Conservation (phyloP, 2,797 vertebrate genomes). For the Pseudocheirus occidentalis region DNA sequence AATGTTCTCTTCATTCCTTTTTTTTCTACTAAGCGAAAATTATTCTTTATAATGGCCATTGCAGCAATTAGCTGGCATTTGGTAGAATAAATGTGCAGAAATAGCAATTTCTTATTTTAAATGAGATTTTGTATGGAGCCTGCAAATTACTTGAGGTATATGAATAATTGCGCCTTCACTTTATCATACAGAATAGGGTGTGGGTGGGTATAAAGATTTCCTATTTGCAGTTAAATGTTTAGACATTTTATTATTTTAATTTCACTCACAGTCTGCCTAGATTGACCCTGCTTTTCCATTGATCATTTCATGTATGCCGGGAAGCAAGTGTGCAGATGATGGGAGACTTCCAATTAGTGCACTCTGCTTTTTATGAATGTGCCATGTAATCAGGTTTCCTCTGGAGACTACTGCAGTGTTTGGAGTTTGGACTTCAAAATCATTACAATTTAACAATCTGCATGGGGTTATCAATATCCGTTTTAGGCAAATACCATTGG, state of each 20-base stretch:
- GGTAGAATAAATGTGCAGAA: constrained; percentile 90
- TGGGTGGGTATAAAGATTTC: constrained; percentile 88
- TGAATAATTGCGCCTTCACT: constrained; percentile 88
- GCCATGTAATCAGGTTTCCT: constrained; percentile 80
- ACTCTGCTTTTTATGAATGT: constrained; percentile 79
- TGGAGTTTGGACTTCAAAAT: constrained; percentile 78
- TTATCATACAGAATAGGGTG: constrained; percentile 86
- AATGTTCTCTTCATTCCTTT: constrained; percentile 94
- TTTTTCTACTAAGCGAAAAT: constrained; percentile 91
- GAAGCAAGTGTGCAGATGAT: constrained; percentile 85
- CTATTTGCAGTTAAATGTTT: constrained; percentile 90
- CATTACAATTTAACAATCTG: constrained; percentile 82
- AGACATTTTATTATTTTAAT: constrained; percentile 91
- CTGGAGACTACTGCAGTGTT: constrained; percentile 71
- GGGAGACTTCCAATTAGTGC: constrained; percentile 85
- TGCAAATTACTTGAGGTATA: constrained; percentile 90
- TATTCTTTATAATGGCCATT: constrained; percentile 91
- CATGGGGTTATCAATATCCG: constrained; percentile 80
- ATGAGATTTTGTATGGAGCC: constrained; percentile 89
- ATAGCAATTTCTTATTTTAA: constrained; percentile 92
- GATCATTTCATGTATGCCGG: constrained; percentile 85
- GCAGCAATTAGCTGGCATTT: constrained; percentile 93
- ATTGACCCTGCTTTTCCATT: constrained; percentile 87
- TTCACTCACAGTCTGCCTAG: constrained; percentile 86
- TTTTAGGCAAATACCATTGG: constrained; percentile 70